phyloP scores from a whole-genome alignment of 2,888 invertebrate genomes.

The Amaurobius ferox region DNA sequence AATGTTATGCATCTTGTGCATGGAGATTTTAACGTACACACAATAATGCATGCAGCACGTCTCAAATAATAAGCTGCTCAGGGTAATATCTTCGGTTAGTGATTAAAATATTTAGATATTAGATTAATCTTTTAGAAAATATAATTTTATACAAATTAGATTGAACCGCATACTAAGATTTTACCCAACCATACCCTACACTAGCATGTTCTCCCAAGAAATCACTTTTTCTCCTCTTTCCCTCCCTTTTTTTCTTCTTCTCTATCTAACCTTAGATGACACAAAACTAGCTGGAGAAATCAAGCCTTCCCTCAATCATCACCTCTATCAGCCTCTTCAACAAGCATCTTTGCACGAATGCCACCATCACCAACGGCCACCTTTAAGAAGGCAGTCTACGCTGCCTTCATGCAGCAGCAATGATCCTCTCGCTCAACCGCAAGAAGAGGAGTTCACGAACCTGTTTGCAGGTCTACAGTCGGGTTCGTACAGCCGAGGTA shows the following conservation, averaged over 20 bases:
- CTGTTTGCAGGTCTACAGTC: constrained; percentile 57
- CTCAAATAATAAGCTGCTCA: not conserved
- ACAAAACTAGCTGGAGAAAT: constrained; percentile 40
- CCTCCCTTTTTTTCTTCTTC: constrained; percentile 34
- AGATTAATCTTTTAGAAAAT: too few species aligned
- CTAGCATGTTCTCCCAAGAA: not conserved
- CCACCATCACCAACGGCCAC: constrained; percentile 15
- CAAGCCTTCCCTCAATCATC: constrained; percentile 12
- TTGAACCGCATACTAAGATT: not conserved
- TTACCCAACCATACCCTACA: not conserved
- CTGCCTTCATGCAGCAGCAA: constrained; percentile 54
- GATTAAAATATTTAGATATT: too few species aligned
- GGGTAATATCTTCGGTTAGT: too few species aligned
- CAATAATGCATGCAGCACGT: not conserved
- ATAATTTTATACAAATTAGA: too few species aligned
- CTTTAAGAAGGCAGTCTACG: constrained; percentile 48
- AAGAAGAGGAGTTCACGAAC: constrained; percentile 39
- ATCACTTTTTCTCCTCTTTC: constrained; percentile 1
- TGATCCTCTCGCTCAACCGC: constrained; percentile 8
- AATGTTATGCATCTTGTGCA: not conserved
- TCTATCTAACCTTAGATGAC: constrained; percentile 57
- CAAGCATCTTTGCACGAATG: constrained; percentile 18
- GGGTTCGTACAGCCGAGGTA: constrained; percentile 58
- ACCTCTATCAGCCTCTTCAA: constrained; percentile 1
- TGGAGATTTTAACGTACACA: too few species aligned